A percentile compares a stretch with the other conserved stretches of the same genome.
These are phyloP conservation scores for Pogonomyrmex barbatus DNA, from an alignment of 1,140 invertebrate genomes.

Conservation along the genomic window DNA sequence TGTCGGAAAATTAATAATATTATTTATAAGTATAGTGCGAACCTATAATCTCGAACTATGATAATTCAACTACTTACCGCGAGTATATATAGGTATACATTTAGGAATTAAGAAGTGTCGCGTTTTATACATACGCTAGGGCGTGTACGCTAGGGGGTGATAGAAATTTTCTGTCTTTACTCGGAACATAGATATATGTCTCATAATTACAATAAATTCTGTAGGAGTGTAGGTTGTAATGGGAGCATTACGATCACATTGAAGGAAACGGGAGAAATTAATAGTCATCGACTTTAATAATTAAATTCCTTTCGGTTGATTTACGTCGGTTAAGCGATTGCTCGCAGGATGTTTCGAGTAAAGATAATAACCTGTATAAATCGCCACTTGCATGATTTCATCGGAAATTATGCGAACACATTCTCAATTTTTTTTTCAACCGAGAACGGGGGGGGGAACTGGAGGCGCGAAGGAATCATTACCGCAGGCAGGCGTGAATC, in stretches of 20 bases:
- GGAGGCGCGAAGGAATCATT: constrained; percentile 24
- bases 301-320: constrained; percentile 40
- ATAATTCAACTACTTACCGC: constrained; percentile 40
- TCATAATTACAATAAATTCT: constrained; percentile 5
- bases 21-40: constrained; percentile 3
- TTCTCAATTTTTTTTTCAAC: constrained; percentile 15
- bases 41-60: constrained; percentile 28
- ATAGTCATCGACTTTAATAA: constrained; percentile 47
- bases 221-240: background rate
- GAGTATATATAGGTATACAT: background rate
- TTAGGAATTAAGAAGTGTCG: constrained; percentile 23
- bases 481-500: constrained; percentile 30
- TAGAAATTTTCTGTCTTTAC: background rate
- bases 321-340: constrained; percentile 23
- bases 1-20: constrained; percentile 33
- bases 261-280: constrained; percentile 22
- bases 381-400: constrained; percentile 48
- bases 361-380: constrained; percentile 41
- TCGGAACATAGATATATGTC: background rate
- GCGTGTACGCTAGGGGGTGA: background rate
- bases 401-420: constrained; percentile 57
- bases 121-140: too few species aligned
- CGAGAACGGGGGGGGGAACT: constrained; percentile 8
- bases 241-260: background rate
- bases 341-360: constrained; percentile 30